Conservation (phyloP, 2,113 vertebrate genomes). For the Megaptera novaeangliae region DNA sequence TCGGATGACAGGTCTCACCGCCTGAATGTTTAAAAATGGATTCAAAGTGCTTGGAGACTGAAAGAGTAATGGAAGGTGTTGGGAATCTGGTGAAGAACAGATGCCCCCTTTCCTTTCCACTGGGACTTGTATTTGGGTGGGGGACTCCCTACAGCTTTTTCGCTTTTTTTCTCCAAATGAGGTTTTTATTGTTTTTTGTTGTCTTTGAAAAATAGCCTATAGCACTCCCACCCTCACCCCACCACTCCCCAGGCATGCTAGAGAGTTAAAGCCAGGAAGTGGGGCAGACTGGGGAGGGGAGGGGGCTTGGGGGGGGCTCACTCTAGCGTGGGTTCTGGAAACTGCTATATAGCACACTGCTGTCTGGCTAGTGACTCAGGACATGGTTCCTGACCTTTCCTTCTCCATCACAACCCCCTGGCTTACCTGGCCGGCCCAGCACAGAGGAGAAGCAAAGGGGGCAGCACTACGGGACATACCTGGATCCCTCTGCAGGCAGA, state of each 20-base stretch:
- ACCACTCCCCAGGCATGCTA: neutral
- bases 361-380: neutral
- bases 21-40: constrained; percentile 34
- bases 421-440: neutral
- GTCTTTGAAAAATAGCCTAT: constrained; percentile 25
- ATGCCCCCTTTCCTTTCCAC: neutral
- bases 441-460: neutral
- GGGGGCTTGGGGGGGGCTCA: neutral
- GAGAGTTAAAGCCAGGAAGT: neutral
- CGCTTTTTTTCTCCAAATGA: neutral
- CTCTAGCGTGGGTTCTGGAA: neutral
- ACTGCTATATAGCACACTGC: neutral
- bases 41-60: constrained; percentile 57
- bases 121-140: neutral
- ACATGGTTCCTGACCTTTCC: neutral
- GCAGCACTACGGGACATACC: neutral
- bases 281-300: neutral
- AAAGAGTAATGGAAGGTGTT: neutral
- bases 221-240: neutral
- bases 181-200: constrained; percentile 24
- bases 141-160: neutral
- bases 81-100: neutral
- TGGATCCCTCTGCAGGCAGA: neutral
- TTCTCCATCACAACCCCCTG: neutral
- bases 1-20: neutral